These are phyloP conservation scores for Chorisops tibialis DNA, from an alignment of 2,888 invertebrate genomes.

Conservation along the genomic window DNA sequence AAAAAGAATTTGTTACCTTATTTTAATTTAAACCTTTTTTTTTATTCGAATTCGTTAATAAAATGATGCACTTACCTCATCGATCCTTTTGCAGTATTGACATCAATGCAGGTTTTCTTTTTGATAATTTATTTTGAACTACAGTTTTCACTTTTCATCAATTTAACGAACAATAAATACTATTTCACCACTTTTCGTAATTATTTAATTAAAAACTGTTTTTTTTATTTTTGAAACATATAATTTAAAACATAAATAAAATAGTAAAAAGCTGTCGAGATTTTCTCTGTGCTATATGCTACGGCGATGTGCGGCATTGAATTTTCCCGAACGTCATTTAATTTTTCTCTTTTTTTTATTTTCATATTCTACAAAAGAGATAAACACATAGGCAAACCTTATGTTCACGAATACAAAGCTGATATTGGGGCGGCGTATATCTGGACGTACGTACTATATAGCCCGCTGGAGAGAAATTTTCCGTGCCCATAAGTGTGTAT, in stretches of 20 bases:
- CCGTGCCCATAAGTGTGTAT: not conserved
- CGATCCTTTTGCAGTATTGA: slow-evolving; percentile 10
- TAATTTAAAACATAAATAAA: not conserved
- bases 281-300: slow-evolving; percentile 21
- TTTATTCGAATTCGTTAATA: no score
- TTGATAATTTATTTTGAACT: not conserved
- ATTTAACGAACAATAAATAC: not conserved
- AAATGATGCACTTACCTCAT: slow-evolving; percentile 1
- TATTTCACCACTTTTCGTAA: no score
- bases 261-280: slow-evolving; percentile 11
- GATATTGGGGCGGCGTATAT: not conserved
- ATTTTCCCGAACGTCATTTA: slow-evolving; percentile 32
- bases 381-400: slow-evolving; percentile 11
- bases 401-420: not conserved
- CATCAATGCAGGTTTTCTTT: not conserved
- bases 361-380: not conserved
- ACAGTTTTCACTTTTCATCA: slow-evolving; percentile 6
- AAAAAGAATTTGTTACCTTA: no score
- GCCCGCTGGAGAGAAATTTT: not conserved
- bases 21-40: no score
- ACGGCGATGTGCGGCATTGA: slow-evolving; percentile 29
- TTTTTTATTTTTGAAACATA: not conserved
- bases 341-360: not conserved
- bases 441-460: not conserved
- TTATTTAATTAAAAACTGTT: not conserved